A percentile compares a stretch with the other conserved stretches of the same genome.
phyloP scores from a whole-genome alignment of 2,113 vertebrate species.

The Heteronetta atricapilla region DNA sequence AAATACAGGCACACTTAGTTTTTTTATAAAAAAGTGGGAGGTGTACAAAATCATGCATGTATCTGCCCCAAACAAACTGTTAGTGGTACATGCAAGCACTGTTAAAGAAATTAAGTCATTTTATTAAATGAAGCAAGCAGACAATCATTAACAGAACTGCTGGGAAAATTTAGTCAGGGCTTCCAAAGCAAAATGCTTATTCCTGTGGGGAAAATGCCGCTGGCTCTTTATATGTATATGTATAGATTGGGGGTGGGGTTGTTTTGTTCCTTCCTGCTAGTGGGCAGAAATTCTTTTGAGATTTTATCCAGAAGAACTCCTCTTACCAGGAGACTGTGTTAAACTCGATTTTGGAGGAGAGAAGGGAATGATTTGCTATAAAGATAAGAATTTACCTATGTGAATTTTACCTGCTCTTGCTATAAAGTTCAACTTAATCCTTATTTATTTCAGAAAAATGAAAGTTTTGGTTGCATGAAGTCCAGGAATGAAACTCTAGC shows the following conservation, averaged over 20 bases:
- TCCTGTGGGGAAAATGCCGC: neutral
- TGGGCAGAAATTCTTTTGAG: neutral
- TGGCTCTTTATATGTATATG: neutral
- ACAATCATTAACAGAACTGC: neutral
- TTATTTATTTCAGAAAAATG: neutral
- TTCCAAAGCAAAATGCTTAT: neutral
- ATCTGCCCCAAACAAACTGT: neutral
- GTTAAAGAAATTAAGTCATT: neutral
- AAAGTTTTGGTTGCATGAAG: neutral
- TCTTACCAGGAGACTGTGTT: neutral
- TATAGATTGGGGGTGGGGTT: neutral
- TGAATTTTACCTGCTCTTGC: neutral
- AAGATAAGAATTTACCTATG: neutral
- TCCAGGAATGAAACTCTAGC: neutral
- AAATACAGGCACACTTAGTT: neutral
- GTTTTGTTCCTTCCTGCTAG: neutral
- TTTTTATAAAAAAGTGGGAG: neutral
- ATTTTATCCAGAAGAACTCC: neutral
- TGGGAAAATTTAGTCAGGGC: neutral
- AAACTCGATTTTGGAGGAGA: neutral
- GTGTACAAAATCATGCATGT: neutral
- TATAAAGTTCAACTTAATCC: neutral
- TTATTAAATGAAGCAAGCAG: neutral
- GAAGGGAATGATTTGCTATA: neutral
- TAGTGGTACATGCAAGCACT: neutral